These are phyloP conservation scores for Oligia latruncula DNA, from an alignment of 2,888 invertebrate genomes.

Conservation along the genomic window DNA sequence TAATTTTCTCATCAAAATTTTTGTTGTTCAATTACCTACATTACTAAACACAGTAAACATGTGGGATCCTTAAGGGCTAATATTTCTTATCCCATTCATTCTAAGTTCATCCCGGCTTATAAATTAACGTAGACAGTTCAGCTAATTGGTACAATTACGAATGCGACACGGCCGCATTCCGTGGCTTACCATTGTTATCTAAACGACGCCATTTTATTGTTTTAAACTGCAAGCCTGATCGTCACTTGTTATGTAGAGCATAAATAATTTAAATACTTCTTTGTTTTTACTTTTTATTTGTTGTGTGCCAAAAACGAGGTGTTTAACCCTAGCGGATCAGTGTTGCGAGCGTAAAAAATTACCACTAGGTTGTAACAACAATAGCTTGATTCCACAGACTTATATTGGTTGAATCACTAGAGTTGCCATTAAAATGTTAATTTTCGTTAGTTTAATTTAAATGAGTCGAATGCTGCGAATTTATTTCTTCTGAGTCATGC, in stretches of 20 bases:
- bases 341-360: slow-evolving; percentile 25
- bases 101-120: slow-evolving; percentile 72
- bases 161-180: slow-evolving; percentile 81
- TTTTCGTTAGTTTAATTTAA: slow-evolving; percentile 42
- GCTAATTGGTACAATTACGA: slow-evolving; percentile 85
- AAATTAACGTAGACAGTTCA: slow-evolving; percentile 81
- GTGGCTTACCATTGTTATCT: slow-evolving; percentile 69
- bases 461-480: slow-evolving; percentile 9
- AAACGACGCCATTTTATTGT: slow-evolving; percentile 71
- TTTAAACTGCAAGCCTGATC: slow-evolving; percentile 66
- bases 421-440: slow-evolving; percentile 47
- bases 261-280: slow-evolving; percentile 66
- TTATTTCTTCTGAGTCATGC: slow-evolving; percentile 26
- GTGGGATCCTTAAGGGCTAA: slow-evolving; percentile 40
- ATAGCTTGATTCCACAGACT: slow-evolving; percentile 14
- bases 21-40: not conserved
- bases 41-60: not conserved
- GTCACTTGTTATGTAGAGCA: slow-evolving; percentile 72
- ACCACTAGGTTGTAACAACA: slow-evolving; percentile 34
- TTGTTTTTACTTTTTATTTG: slow-evolving; percentile 46
- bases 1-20: not conserved
- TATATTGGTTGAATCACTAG: slow-evolving; percentile 18
- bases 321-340: slow-evolving; percentile 42
- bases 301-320: slow-evolving; percentile 50
- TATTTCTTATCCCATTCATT: slow-evolving; percentile 59